Conservation (phyloP, 2,888 invertebrate genomes). For the Odontocolon sp. region DNA sequence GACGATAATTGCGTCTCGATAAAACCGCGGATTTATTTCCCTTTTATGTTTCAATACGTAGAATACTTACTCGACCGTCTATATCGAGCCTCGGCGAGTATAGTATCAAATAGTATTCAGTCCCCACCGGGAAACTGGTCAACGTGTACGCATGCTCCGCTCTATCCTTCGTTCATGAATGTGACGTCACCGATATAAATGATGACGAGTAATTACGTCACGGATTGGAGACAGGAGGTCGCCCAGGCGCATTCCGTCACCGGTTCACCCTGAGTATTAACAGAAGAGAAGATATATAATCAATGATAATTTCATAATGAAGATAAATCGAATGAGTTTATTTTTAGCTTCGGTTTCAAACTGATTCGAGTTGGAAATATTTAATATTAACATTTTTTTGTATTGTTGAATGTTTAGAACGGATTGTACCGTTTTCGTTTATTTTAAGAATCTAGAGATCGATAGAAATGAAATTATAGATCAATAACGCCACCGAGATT, state of each 20-base stretch:
- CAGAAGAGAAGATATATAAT: too few relatives aligned
- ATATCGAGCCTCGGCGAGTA: neutral
- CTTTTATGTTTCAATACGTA: neutral
- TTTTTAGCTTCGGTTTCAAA: too few relatives aligned
- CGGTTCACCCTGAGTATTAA: neutral
- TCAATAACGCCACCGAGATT: too few relatives aligned
- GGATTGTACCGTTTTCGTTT: too few relatives aligned
- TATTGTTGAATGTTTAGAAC: too few relatives aligned
- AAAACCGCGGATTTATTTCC: neutral
- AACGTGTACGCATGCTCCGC: constrained; percentile 28
- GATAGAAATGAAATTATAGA: too few relatives aligned
- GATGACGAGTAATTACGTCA: constrained; percentile 33
- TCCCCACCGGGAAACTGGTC: constrained; percentile 7
- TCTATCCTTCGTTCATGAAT: neutral
- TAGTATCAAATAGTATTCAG: constrained; percentile 10
- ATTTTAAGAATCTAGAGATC: too few relatives aligned
- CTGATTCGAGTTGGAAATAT: too few relatives aligned
- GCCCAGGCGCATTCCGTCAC: neutral
- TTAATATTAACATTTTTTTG: too few relatives aligned
- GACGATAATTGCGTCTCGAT: neutral
- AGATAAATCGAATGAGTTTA: too few relatives aligned
- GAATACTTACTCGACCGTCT: constrained; percentile 5
- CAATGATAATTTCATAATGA: too few relatives aligned
- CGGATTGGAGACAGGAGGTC: constrained; percentile 1
- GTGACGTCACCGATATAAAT: constrained; percentile 25